Percentiles rank a stretch among this genome's conserved stretches.
Evolutionary conservation across 2,888 invertebrate species (phyloP).

Genomic region (Teleogryllus oceanicus): DNA sequence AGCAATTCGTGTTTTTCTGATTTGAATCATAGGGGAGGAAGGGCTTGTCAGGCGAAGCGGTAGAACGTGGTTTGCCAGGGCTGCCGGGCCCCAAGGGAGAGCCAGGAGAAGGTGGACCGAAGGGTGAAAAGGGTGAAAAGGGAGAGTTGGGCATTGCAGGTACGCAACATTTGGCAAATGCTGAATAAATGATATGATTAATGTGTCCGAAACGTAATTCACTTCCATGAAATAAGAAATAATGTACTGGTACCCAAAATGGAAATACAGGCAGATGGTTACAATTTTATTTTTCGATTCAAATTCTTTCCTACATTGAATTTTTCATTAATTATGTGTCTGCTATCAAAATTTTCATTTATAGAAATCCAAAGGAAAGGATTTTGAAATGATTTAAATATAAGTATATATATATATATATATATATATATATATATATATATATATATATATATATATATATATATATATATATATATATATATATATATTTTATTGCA

Average conservation of each 20-base stretch:
- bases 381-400: too few species aligned
- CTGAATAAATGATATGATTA: not conserved
- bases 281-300: not conserved
- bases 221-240: constrained; percentile 24
- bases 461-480: too few species aligned
- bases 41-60: constrained; percentile 55
- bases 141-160: constrained; percentile 55
- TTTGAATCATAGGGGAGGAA: constrained; percentile 49
- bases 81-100: constrained; percentile 60
- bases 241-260: not conserved
- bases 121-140: constrained; percentile 51
- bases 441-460: too few species aligned
- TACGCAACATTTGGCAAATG: constrained; percentile 38
- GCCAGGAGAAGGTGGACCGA: constrained; percentile 53
- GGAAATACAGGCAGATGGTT: constrained; percentile 20
- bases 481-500: too few species aligned
- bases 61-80: constrained; percentile 63
- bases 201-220: not conserved
- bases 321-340: too few species aligned
- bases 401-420: too few species aligned
- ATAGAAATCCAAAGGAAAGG: too few species aligned
- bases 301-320: too few species aligned
- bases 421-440: too few species aligned
- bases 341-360: too few species aligned
- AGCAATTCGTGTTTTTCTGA: constrained; percentile 4